phyloP scores from a whole-genome alignment of 2,888 invertebrate genomes.

The Agrotis segetum region DNA sequence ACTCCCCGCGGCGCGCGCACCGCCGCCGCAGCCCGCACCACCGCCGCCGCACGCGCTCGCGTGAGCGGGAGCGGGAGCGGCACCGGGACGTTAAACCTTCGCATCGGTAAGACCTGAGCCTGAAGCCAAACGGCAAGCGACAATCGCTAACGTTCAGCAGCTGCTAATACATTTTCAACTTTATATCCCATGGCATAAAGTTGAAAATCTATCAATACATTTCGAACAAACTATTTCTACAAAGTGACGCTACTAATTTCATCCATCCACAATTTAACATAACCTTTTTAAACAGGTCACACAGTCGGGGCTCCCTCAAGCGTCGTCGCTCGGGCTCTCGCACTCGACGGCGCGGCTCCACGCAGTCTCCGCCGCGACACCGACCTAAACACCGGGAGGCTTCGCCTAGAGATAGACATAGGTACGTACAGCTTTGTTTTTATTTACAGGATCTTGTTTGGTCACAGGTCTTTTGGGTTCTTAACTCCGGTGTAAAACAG shows the following conservation, averaged over 20 bases:
- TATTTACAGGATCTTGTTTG: neutral
- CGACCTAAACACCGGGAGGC: conserved; percentile 78
- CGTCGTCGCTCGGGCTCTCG: conserved; percentile 90
- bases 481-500: too few species aligned
- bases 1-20: conserved; percentile 78
- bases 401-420: conserved; percentile 74
- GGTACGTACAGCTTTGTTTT: conserved; percentile 64
- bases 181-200: too few species aligned
- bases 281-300: conserved; percentile 79
- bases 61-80: conserved; percentile 59
- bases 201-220: too few species aligned
- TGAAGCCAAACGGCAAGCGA: too few species aligned
- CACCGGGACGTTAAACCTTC: conserved; percentile 69
- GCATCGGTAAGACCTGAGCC: conserved; percentile 53
- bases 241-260: neutral
- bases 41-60: conserved; percentile 71
- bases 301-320: conserved; percentile 92
- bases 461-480: neutral
- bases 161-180: too few species aligned
- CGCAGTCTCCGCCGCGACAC: conserved; percentile 84
- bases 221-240: neutral
- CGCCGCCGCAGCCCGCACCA: conserved; percentile 80
- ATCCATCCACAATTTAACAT: neutral
- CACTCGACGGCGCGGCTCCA: conserved; percentile 86
- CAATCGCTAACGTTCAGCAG: too few species aligned